phyloP scores from a whole-genome alignment of 2,113 vertebrate species.

The Chaetorhynchus papuensis region DNA sequence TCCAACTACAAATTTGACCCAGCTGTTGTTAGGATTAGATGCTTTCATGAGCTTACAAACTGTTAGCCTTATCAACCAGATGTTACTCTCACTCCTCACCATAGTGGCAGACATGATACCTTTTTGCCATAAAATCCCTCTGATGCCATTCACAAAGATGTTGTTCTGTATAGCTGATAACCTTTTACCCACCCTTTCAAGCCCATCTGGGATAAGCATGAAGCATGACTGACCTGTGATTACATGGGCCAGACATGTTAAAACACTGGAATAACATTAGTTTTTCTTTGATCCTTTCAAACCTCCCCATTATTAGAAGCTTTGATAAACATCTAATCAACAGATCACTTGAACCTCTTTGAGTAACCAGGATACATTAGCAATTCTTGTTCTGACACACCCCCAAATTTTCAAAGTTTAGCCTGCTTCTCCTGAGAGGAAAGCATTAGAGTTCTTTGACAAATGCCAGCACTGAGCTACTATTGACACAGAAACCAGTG shows the following conservation, averaged over 20 bases:
- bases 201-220: not conserved
- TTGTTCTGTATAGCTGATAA: not conserved
- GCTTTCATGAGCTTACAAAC: not conserved
- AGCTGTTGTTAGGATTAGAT: not conserved
- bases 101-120: not conserved
- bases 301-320: not conserved
- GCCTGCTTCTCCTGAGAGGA: not conserved
- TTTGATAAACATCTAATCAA: not conserved
- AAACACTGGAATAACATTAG: not conserved
- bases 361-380: not conserved
- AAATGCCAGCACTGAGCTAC: not conserved
- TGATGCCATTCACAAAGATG: not conserved
- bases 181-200: not conserved
- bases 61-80: not conserved
- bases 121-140: not conserved
- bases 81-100: not conserved
- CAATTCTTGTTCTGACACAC: not conserved
- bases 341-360: not conserved
- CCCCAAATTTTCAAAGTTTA: not conserved
- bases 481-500: not conserved
- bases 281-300: not conserved
- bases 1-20: not conserved
- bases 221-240: not conserved
- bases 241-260: not conserved
- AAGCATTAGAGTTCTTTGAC: not conserved